phyloP scores from a whole-genome alignment of 2,888 invertebrate species.

The Diarsia mendica region DNA sequence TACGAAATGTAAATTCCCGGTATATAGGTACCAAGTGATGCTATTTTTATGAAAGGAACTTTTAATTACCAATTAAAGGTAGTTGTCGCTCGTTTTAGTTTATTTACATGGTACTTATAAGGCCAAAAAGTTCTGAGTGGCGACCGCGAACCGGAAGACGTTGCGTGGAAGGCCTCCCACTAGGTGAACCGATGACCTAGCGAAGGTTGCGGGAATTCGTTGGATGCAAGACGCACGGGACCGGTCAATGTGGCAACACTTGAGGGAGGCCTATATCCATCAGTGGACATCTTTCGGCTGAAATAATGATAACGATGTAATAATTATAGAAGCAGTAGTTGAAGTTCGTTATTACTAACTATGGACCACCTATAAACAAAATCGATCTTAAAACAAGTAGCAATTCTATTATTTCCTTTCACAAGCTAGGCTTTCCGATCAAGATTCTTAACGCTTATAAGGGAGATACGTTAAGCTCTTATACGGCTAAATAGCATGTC shows the following conservation, averaged over 20 bases:
- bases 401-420: constrained; percentile 27
- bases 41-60: not conserved
- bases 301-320: no score
- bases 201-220: no score
- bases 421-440: constrained; percentile 43
- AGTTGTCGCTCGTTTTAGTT: not conserved
- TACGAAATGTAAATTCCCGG: constrained; percentile 10
- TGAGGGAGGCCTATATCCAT: no score
- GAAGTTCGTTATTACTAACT: not conserved
- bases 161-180: no score
- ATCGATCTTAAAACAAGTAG: constrained; percentile 13
- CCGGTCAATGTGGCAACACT: no score
- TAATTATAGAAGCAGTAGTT: not conserved
- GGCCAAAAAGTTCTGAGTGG: no score
- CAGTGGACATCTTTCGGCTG: no score
- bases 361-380: not conserved
- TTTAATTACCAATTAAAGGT: not conserved
- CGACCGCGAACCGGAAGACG: no score
- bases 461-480: constrained; percentile 45
- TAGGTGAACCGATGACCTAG: no score
- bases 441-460: constrained; percentile 42
- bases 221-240: no score
- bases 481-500: constrained; percentile 60
- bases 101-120: no score
- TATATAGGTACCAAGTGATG: not conserved